Percentiles rank a stretch among this genome's conserved stretches.
Conservation (phyloP, 2,113 vertebrate genomes). For the Pycnonotus jocosus region DNA sequence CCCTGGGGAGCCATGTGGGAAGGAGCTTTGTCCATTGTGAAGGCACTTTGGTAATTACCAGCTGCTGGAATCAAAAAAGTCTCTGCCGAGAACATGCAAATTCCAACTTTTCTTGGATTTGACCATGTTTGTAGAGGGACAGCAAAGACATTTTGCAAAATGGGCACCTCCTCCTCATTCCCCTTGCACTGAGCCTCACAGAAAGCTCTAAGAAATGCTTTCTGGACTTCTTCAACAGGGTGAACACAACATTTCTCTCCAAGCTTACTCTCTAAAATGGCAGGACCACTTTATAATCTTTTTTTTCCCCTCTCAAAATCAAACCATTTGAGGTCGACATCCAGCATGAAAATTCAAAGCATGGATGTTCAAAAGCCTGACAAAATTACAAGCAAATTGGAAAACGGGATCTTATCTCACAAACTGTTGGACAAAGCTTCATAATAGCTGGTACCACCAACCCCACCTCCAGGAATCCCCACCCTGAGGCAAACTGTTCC, state of each 20-base stretch:
- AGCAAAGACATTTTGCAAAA: not conserved
- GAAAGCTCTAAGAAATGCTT: not conserved
- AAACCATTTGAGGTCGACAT: not conserved
- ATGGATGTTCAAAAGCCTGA: not conserved
- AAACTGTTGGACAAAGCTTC: not conserved
- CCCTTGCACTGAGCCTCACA: not conserved
- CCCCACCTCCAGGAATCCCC: not conserved
- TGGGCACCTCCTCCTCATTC: not conserved
- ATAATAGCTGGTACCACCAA: not conserved
- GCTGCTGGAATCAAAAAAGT: not conserved
- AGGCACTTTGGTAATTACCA: not conserved
- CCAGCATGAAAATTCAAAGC: not conserved
- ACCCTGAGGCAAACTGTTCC: slow-evolving; percentile 32
- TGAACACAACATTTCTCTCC: not conserved
- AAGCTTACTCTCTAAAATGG: not conserved
- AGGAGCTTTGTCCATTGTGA: slow-evolving; percentile 2
- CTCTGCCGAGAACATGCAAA: not conserved
- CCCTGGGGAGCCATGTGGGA: not conserved
- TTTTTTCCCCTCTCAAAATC: not conserved
- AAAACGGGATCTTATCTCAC: not conserved
- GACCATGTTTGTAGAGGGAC: not conserved
- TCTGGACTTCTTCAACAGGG: not conserved
- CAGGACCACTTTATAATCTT: not conserved
- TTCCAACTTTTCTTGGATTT: slow-evolving; percentile 8
- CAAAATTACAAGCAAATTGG: not conserved